Conservation (phyloP, 2,113 vertebrate genomes). For the Chiloscyllium plagiosum region DNA sequence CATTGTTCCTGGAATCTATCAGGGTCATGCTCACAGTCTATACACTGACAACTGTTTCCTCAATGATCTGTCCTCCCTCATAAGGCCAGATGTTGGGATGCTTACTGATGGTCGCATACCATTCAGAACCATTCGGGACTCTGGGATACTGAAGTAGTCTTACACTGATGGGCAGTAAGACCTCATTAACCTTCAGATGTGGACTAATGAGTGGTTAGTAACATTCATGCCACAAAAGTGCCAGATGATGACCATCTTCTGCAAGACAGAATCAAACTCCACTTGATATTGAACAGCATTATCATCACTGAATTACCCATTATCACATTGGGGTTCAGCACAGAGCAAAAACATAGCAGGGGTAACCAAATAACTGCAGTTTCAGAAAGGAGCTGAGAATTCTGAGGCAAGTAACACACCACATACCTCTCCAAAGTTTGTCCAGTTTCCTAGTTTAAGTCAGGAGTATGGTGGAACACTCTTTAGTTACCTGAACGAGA, state of each 20-base stretch:
- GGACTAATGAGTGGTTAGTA: neutral
- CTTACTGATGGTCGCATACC: neutral
- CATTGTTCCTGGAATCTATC: neutral
- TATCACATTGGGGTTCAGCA: neutral
- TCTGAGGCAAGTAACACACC: neutral
- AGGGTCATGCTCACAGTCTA: neutral
- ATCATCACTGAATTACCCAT: neutral
- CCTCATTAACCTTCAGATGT: neutral
- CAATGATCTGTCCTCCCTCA: neutral
- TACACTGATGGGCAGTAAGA: neutral
- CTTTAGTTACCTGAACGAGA: neutral
- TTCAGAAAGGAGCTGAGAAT: neutral
- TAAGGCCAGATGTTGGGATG: neutral
- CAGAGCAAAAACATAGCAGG: neutral
- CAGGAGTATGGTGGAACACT: neutral
- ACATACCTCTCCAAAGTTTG: neutral
- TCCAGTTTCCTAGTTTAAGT: neutral
- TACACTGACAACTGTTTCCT: neutral
- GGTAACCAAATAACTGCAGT: neutral
- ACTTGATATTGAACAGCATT: neutral
- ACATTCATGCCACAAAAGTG: neutral
- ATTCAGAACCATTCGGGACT: neutral
- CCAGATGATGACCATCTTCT: neutral
- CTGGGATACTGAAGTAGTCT: neutral
- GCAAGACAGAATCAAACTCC: neutral